Conservation (phyloP, 2,113 vertebrate genomes). For the Meriones unguiculatus region DNA sequence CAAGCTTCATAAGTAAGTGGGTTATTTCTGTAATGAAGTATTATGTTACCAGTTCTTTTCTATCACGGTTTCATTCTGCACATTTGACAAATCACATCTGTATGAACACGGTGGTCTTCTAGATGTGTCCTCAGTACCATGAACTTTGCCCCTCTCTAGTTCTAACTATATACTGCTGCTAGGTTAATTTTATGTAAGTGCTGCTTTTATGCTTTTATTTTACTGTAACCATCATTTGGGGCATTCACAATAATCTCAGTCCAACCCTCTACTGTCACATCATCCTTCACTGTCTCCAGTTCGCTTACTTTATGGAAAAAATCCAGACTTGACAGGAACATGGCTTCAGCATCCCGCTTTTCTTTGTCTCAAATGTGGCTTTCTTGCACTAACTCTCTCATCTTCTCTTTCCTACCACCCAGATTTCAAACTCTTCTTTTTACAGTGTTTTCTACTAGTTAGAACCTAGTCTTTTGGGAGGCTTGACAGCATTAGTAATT, state of each 20-base stretch:
- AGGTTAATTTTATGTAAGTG: constrained; percentile 24
- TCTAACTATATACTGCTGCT: neutral
- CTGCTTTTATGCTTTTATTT: neutral
- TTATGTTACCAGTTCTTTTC: neutral
- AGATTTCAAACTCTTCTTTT: neutral
- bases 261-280: neutral
- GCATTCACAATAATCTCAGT: neutral
- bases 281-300: neutral
- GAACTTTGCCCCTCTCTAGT: neutral
- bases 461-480: neutral
- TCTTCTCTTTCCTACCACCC: neutral
- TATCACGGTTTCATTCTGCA: neutral
- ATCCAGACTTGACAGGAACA: neutral
- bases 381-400: neutral
- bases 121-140: neutral
- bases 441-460: neutral
- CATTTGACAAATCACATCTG: neutral
- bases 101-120: neutral
- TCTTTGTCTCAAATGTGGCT: neutral
- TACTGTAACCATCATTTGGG: neutral
- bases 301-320: constrained; percentile 23
- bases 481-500: neutral
- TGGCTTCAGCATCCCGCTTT: neutral
- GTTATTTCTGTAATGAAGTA: neutral
- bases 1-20: neutral